Conservation (phyloP, 2,888 invertebrate genomes). For the Megaustenia siamemsis region DNA sequence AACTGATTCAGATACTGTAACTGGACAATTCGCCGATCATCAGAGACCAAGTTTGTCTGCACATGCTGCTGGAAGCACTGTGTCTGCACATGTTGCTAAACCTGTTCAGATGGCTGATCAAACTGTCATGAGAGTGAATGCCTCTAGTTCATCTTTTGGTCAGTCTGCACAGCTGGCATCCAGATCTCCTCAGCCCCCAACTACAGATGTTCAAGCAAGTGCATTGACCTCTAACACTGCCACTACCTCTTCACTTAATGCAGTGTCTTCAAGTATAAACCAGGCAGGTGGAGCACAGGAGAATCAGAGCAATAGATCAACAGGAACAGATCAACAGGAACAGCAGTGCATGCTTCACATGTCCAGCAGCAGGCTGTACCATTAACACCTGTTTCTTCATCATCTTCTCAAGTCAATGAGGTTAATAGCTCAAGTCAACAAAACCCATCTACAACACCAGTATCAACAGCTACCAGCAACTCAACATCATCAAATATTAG, state of each 20-base stretch:
- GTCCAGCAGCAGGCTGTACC: neutral
- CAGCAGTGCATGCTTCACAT: neutral
- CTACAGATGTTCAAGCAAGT: neutral
- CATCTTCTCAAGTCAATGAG: neutral
- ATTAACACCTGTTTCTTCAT: neutral
- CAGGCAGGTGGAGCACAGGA: neutral
- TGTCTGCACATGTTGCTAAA: constrained; percentile 16
- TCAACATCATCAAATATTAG: neutral
- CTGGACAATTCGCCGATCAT: neutral
- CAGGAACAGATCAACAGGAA: neutral
- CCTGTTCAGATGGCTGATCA: constrained; percentile 16
- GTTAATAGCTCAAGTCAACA: neutral
- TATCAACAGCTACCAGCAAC: neutral
- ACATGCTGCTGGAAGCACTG: neutral
- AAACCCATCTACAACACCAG: neutral
- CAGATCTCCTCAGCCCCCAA: neutral
- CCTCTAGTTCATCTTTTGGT: neutral
- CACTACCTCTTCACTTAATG: neutral
- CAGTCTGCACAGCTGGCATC: neutral
- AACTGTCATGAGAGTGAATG: neutral
- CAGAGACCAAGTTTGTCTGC: too few relatives aligned
- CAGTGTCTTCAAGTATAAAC: neutral
- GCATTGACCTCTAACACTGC: neutral
- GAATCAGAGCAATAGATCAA: neutral
- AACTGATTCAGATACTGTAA: neutral